These are phyloP conservation scores for Esperia sulphurella DNA, from an alignment of 2,888 invertebrate genomes.

Conservation along the genomic window DNA sequence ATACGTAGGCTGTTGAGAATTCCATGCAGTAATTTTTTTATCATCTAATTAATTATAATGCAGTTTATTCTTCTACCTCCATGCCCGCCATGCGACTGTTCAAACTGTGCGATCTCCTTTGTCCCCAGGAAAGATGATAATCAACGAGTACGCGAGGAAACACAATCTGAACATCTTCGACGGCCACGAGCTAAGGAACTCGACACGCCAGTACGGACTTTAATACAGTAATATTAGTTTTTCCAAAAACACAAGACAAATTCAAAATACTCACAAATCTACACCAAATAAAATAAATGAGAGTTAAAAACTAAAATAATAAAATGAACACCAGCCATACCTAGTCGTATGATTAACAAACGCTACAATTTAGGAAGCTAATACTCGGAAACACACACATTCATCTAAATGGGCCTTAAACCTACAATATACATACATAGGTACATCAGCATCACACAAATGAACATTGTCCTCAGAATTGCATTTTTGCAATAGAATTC, in stretches of 20 bases:
- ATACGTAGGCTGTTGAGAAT: too few relatives aligned
- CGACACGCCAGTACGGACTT: conserved; percentile 90
- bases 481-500: too few relatives aligned
- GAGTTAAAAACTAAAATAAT: neutral
- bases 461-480: too few relatives aligned
- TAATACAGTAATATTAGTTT: conserved; percentile 77
- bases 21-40: too few relatives aligned
- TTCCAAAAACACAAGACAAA: neutral
- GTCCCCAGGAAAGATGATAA: conserved; percentile 83
- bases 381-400: too few relatives aligned
- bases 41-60: conserved; percentile 8
- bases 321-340: neutral
- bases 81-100: conserved; percentile 36
- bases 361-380: neutral
- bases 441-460: too few relatives aligned
- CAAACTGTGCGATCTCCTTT: conserved; percentile 27
- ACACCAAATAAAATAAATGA: neutral
- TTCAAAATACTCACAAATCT: neutral
- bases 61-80: conserved; percentile 17
- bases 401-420: too few relatives aligned
- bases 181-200: conserved; percentile 85
- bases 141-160: conserved; percentile 86
- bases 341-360: neutral
- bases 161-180: conserved; percentile 88
- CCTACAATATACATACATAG: too few relatives aligned